Base-by-base conservation (phyloP, 2,888 invertebrate species). In the Lithodes maja region DNA sequence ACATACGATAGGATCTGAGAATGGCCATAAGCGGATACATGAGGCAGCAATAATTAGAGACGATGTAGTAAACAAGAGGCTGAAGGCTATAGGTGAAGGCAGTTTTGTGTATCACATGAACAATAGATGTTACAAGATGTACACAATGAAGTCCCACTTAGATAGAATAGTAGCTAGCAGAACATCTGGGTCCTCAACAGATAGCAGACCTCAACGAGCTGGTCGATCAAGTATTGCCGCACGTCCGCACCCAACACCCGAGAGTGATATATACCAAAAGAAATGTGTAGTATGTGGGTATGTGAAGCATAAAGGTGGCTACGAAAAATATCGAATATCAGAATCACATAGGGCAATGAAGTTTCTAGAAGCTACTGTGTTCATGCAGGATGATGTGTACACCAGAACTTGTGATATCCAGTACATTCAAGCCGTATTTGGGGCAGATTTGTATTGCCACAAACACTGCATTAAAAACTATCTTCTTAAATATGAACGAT, bases 301-400 rank as follows among this genome's bases (percentile, higher is more conserved):
- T 75, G 75, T 75, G 49, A 75, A 75, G n/a, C 75, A 75, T 75
- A n/a, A 75, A 75, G 75, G 75, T 33, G 17, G n/a, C 75, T 75
- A 75, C 49, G n/a, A 75, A 33, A 75, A 75, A 75, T 75, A 75
- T 75, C n/a, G 75, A 75, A 75, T 75, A 75, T 75, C n/a, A 7
- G 5, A 75, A 75, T 75, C 75, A 61, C 5, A 61, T 61, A 61
- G 61, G 61, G 61, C 61, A 61, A 61, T 61, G 61, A 61, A 61
- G 61, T 75, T 75, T 75, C 75, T 75, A 7, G 75, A 75, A 75
- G 75, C 75, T 33, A 75, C 75, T 75, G 75, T 75, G n/a, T 33
- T 75, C 75, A 75, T 3, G 75, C 75, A 75, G 75, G 75, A 75
- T 75, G 75, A 75, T 75, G 75, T 75, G 5, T 75, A 75, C 75